A percentile compares a stretch with the other conserved stretches of the same genome.
phyloP scores from a whole-genome alignment of 2,888 invertebrate species.

The Bellardia pandia region DNA sequence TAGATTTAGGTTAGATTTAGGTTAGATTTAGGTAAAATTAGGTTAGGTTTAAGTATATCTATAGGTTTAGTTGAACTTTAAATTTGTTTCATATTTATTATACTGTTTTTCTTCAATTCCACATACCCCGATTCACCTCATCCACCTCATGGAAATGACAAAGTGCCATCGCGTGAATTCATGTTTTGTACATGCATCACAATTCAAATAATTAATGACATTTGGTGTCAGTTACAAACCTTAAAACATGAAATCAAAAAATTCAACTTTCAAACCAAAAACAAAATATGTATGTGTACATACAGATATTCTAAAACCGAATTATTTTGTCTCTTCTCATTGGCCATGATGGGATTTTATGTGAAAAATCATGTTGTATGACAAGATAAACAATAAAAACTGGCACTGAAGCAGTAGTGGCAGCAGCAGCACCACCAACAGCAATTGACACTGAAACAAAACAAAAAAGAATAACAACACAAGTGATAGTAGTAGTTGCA shows the following conservation, averaged over 20 bases:
- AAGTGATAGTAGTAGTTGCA: not conserved
- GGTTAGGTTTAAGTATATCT: no score
- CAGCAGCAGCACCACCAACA: slow-evolving; percentile 1
- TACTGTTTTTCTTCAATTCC: no score
- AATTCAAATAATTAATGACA: slow-evolving; percentile 79
- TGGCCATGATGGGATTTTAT: slow-evolving; percentile 33
- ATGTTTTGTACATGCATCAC: slow-evolving; percentile 45
- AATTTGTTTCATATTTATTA: no score
- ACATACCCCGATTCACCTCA: not conserved
- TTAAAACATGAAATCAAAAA: slow-evolving; percentile 80
- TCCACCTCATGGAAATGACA: slow-evolving; percentile 44
- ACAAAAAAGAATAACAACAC: not conserved
- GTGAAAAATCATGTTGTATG: slow-evolving; percentile 36
- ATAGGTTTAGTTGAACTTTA: no score
- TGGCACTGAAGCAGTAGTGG: not conserved
- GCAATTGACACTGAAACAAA: slow-evolving; percentile 48
- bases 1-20: no score
- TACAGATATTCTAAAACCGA: slow-evolving; percentile 27
- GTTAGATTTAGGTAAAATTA: no score
- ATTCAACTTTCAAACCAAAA: slow-evolving; percentile 64
- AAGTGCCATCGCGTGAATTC: slow-evolving; percentile 59
- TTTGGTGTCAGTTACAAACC: slow-evolving; percentile 81
- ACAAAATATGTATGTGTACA: not conserved
- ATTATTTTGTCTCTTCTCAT: slow-evolving; percentile 22
- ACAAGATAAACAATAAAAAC: slow-evolving; percentile 60